Percentiles rank a stretch among this genome's conserved stretches.
phyloP scores from a whole-genome alignment of 2,888 invertebrate genomes.

The Chrysomela aeneicollis region DNA sequence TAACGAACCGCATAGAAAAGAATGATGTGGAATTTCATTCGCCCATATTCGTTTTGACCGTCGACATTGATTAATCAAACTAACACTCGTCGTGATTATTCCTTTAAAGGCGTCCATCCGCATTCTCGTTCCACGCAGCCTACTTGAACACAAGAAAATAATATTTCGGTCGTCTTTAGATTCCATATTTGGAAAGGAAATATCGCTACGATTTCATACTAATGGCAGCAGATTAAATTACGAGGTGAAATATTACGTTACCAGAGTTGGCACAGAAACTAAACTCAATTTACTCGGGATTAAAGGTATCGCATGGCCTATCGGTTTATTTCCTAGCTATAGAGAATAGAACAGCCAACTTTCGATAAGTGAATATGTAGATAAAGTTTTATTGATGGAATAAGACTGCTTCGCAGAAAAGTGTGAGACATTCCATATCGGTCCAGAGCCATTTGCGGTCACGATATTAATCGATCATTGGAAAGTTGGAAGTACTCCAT shows the following conservation, averaged over 20 bases:
- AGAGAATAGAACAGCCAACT: too few relatives aligned
- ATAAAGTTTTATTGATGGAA: too few relatives aligned
- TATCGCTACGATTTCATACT: constrained; percentile 8
- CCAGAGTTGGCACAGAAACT: too few relatives aligned
- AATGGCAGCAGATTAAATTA: neutral
- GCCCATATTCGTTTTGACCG: neutral
- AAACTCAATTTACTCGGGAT: too few relatives aligned
- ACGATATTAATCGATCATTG: constrained; percentile 15
- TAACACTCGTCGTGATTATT: constrained; percentile 24
- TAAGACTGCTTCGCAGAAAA: too few relatives aligned
- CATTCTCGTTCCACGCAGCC: constrained; percentile 30
- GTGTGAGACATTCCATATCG: constrained; percentile 13
- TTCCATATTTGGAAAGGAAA: constrained; percentile 26
- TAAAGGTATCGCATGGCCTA: too few relatives aligned
- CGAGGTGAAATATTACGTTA: neutral
- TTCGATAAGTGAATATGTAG: too few relatives aligned
- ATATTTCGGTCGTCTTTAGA: constrained; percentile 28
- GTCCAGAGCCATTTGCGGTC: constrained; percentile 19
- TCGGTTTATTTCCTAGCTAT: too few relatives aligned
- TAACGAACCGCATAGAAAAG: neutral
- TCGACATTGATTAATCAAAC: constrained; percentile 12
- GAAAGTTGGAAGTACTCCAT: constrained; percentile 27
- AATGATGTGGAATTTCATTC: neutral
- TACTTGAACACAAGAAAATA: constrained; percentile 23
- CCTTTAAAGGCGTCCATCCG: constrained; percentile 37